Conservation (phyloP, 1,140 invertebrate genomes). For the Harlomillsia oculata region DNA sequence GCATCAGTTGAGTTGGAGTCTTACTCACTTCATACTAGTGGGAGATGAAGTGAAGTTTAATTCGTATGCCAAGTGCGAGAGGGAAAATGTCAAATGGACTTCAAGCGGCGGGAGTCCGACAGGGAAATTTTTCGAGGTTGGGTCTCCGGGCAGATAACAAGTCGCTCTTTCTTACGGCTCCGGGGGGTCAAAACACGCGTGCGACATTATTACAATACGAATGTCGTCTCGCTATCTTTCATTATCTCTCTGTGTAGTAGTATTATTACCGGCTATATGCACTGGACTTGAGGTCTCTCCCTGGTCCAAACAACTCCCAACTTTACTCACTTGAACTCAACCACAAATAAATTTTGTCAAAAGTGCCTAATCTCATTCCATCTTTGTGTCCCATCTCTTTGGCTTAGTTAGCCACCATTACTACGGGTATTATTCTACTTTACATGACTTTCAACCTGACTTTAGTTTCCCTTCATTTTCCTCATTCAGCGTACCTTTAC, state of each 20-base stretch:
- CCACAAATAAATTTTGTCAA: not conserved
- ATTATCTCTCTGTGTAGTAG: constrained; percentile 12
- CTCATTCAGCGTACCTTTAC: too few relatives aligned
- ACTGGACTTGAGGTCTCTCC: not conserved
- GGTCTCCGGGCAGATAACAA: constrained; percentile 28
- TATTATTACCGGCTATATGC: not conserved
- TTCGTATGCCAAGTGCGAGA: constrained; percentile 31
- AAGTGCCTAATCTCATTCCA: not conserved
- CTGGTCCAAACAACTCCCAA: not conserved
- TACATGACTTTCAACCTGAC: too few relatives aligned
- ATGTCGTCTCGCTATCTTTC: constrained; percentile 25
- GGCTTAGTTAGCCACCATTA: too few relatives aligned
- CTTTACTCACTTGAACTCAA: not conserved
- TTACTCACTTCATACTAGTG: too few relatives aligned
- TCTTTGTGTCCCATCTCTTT: too few relatives aligned
- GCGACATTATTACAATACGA: constrained; percentile 31
- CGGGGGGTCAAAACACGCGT: constrained; percentile 28
- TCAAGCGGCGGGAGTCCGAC: constrained; percentile 30
- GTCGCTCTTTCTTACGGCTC: constrained; percentile 25
- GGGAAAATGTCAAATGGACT: constrained; percentile 30
- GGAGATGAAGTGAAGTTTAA: constrained; percentile 17
- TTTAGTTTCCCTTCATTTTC: too few relatives aligned
- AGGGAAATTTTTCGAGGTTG: constrained; percentile 24
- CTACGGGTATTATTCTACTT: too few relatives aligned
- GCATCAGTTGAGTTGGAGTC: too few relatives aligned